phyloP scores from a whole-genome alignment of 2,113 vertebrate genomes.

The Jacana jacana region DNA sequence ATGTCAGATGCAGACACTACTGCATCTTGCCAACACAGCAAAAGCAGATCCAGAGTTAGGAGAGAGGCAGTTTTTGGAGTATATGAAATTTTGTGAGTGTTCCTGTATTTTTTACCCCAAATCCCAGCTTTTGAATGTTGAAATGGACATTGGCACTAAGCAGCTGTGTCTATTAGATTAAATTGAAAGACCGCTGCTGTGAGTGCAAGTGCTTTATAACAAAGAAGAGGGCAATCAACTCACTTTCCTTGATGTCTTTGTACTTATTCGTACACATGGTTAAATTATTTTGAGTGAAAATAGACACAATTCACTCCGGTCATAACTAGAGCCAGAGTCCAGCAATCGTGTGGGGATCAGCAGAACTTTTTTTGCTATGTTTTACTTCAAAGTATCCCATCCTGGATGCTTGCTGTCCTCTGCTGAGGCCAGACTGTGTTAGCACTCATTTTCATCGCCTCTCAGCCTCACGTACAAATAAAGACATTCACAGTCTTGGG shows the following conservation, averaged over 20 bases:
- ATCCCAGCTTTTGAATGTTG: background rate
- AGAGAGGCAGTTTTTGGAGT: background rate
- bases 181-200: background rate
- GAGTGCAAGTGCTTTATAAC: background rate
- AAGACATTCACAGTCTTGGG: background rate
- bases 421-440: rapidly evolving
- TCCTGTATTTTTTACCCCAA: background rate
- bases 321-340: background rate
- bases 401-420: background rate
- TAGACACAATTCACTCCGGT: background rate
- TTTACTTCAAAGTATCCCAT: background rate
- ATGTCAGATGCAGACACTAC: background rate
- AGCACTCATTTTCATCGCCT: background rate
- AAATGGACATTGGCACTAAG: background rate
- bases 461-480: background rate
- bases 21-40: background rate
- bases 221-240: background rate
- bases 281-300: background rate
- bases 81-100: background rate
- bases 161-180: background rate
- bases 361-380: background rate
- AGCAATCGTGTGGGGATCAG: background rate
- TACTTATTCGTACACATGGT: background rate
- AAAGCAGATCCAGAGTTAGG: background rate
- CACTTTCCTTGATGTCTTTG: background rate